Conservation (phyloP, 2,888 invertebrate genomes). For the Petrolisthes manimaculis region DNA sequence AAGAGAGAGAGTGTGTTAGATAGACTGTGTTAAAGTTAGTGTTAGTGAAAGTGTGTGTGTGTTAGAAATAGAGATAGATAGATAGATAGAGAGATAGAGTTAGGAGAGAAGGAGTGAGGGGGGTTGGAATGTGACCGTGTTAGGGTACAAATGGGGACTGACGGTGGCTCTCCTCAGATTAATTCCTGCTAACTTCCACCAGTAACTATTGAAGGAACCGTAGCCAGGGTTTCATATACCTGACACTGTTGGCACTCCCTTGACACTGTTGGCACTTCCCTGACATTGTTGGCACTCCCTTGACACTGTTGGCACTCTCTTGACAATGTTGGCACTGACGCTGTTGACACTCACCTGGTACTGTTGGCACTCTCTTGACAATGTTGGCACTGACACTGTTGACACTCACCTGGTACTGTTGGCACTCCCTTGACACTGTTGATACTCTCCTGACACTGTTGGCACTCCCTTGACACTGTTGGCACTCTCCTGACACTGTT, state of each 20-base stretch:
- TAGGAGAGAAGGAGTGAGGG: neutral
- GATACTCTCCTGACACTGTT: too few relatives aligned
- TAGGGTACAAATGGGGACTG: neutral
- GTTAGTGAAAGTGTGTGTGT: neutral
- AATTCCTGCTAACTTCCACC: neutral
- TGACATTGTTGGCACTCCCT: too few relatives aligned
- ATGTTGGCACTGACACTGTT: too few relatives aligned
- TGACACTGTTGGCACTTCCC: too few relatives aligned
- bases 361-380: neutral
- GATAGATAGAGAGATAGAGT: neutral
- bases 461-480: too few relatives aligned
- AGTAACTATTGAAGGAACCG: neutral
- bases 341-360: too few relatives aligned
- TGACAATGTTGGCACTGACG: too few relatives aligned
- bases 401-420: neutral
- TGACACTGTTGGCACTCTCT: too few relatives aligned
- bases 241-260: neutral
- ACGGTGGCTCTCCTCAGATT: neutral
- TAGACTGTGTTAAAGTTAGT: neutral
- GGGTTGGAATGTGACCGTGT: neutral
- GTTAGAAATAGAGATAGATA: neutral
- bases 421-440: neutral
- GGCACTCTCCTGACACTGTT: too few relatives aligned
- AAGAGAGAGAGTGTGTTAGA: conserved; percentile 8
- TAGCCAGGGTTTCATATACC: neutral